Evolutionary conservation across 2,797 vertebrate species (phyloP).

Genomic region (Falco naumanni): DNA sequence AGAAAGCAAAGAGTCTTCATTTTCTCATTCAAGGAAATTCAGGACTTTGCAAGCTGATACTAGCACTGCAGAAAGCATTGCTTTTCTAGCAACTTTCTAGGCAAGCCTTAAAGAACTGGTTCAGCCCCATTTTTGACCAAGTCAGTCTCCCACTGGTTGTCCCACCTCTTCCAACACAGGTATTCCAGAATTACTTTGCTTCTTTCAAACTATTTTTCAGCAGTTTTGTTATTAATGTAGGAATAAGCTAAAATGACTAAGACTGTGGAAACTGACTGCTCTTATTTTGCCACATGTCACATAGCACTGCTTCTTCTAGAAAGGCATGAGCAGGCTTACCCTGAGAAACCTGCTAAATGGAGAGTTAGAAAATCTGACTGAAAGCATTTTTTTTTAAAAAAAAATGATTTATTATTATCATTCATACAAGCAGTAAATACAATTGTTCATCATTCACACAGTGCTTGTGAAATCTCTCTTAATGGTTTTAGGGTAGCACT

Average conservation of each 20-base stretch:
- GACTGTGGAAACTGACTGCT: background rate
- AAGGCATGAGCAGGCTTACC: background rate
- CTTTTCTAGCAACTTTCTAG: background rate
- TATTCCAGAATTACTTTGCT: background rate
- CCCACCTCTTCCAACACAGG: background rate
- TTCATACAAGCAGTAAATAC: background rate
- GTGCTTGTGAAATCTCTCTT: background rate
- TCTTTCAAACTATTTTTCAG: background rate
- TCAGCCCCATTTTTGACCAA: background rate
- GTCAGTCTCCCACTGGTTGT: background rate
- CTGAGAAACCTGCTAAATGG: background rate
- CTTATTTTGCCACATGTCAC: background rate
- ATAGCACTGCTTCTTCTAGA: background rate
- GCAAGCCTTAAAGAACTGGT: background rate
- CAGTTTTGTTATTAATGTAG: background rate
- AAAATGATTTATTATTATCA: background rate
- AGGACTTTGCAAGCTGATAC: background rate
- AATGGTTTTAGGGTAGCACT: slow-evolving; percentile 16
- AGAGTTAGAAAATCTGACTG: background rate
- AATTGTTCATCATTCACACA: background rate
- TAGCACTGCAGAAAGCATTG: background rate
- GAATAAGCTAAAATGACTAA: background rate
- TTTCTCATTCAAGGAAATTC: background rate
- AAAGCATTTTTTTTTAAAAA: background rate
- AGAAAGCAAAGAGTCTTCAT: background rate